Percentiles rank a stretch among this genome's conserved stretches.
Evolutionary conservation across 2,888 invertebrate species (phyloP).

Genomic region (Rhyacophila evoluta): DNA sequence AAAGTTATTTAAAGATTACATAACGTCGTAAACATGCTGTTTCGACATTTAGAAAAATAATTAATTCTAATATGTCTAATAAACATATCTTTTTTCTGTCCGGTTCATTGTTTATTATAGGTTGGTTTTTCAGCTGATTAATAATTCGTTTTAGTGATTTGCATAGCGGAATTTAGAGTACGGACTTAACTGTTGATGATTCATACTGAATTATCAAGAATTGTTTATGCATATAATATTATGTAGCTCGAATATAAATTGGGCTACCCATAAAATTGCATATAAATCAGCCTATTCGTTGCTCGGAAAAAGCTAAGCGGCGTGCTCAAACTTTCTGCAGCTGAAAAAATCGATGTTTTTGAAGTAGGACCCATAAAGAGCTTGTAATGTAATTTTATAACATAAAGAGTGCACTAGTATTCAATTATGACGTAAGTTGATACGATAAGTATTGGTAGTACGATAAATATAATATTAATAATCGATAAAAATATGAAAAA

Average conservation of each 20-base stretch:
- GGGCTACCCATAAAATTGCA: background rate
- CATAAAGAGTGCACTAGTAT: too few species aligned
- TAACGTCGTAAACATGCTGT: too few species aligned
- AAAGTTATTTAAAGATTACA: too few species aligned
- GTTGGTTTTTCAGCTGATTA: background rate
- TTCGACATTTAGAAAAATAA: background rate
- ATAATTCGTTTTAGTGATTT: background rate
- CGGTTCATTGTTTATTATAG: conserved; percentile 25
- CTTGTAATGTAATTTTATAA: too few species aligned
- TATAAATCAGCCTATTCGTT: background rate
- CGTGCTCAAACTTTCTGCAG: background rate
- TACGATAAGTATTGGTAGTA: too few species aligned
- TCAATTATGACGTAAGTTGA: too few species aligned
- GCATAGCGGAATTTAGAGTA: conserved; percentile 2
- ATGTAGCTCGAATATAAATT: conserved; percentile 21
- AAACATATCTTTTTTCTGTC: background rate
- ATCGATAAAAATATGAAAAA: too few species aligned
- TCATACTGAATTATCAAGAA: conserved; percentile 14
- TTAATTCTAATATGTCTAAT: background rate
- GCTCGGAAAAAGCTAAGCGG: background rate
- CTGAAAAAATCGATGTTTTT: background rate
- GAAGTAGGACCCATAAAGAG: background rate
- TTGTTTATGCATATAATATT: background rate
- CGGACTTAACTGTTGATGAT: background rate
- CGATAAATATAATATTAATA: too few species aligned